Evolutionary conservation across 2,888 invertebrate genomes (phyloP).

Genomic region (Plebejus melissa): DNA sequence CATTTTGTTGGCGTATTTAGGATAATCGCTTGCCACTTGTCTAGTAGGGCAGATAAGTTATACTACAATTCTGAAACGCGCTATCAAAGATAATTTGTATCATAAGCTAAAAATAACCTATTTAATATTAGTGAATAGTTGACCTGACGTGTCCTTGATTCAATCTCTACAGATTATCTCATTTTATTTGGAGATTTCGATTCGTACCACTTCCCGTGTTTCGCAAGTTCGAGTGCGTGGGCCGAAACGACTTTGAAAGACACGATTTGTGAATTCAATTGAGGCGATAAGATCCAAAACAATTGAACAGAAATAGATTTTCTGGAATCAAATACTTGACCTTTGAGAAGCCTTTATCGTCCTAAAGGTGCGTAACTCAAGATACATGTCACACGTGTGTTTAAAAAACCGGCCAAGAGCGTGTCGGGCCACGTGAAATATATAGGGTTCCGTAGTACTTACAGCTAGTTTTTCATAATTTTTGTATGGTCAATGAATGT

Average conservation of each 20-base stretch:
- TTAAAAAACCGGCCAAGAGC: too few relatives aligned
- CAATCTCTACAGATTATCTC: background rate
- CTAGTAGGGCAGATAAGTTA: too few relatives aligned
- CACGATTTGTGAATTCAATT: background rate
- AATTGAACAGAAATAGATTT: conserved; percentile 9
- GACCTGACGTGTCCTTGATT: background rate
- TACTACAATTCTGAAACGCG: background rate
- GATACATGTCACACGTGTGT: too few relatives aligned
- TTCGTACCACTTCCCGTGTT: background rate
- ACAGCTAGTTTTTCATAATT: too few relatives aligned
- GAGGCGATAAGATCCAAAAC: background rate
- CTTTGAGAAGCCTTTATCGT: background rate
- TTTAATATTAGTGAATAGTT: background rate
- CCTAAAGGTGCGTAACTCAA: background rate
- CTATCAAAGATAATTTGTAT: background rate
- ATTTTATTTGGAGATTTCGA: background rate
- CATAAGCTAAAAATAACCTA: background rate
- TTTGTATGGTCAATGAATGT: too few relatives aligned
- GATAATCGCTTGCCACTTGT: too few relatives aligned
- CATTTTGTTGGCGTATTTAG: too few relatives aligned
- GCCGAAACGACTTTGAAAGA: background rate
- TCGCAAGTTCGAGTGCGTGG: background rate
- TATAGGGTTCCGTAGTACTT: too few relatives aligned
- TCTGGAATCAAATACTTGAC: background rate
- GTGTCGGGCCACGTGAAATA: too few relatives aligned